phyloP scores from a whole-genome alignment of 2,888 invertebrate species.

The Drosophila macrospina region DNA sequence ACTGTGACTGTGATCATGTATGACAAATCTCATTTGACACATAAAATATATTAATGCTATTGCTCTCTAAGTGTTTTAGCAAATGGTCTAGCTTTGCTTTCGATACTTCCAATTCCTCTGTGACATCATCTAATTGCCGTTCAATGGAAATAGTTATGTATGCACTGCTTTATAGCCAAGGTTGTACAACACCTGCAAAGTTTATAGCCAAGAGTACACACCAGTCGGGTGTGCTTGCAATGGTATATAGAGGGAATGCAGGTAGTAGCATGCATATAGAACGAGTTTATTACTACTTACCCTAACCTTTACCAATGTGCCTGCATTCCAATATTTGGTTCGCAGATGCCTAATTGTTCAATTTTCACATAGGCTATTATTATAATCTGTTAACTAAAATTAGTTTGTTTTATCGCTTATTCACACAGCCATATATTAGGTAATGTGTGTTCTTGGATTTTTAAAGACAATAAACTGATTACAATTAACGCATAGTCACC shows the following conservation, averaged over 20 bases:
- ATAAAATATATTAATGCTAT: constrained; percentile 14
- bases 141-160: too few species aligned
- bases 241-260: too few species aligned
- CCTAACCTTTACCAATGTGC: too few species aligned
- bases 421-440: not conserved
- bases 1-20: too few species aligned
- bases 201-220: not conserved
- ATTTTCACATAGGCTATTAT: not conserved
- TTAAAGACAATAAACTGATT: constrained; percentile 24
- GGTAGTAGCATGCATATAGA: too few species aligned
- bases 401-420: constrained; percentile 7
- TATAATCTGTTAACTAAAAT: constrained; percentile 2
- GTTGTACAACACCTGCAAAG: constrained; percentile 54
- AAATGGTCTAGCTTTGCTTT: constrained; percentile 6
- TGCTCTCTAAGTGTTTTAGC: constrained; percentile 5
- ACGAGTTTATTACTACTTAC: too few species aligned
- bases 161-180: constrained; percentile 11
- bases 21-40: constrained; percentile 29
- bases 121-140: constrained; percentile 54
- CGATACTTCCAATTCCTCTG: constrained; percentile 3
- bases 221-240: not conserved
- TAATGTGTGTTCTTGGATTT: constrained; percentile 8
- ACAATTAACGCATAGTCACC: constrained; percentile 31
- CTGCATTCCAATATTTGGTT: not conserved
- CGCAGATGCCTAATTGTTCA: not conserved